Base-by-base conservation (phyloP, 2,888 invertebrate genomes). In the Brachyopa scutellaris region DNA sequence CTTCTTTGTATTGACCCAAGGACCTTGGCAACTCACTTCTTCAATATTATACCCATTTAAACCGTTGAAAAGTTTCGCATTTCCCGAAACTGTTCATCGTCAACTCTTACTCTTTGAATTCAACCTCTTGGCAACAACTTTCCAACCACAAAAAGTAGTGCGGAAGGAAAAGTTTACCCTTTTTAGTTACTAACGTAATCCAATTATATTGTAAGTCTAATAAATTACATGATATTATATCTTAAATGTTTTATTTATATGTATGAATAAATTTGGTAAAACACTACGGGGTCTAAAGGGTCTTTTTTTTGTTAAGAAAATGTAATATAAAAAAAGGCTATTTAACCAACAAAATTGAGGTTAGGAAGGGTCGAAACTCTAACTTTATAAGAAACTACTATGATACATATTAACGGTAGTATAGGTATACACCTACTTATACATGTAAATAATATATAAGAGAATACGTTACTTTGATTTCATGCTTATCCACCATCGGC, bases 401-500 rank as follows among this genome's bases (percentile, higher is more conserved):
- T n/a, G n/a, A n/a, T n/a, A n/a, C n/a, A n/a, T n/a, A n/a, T n/a
- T n/a, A n/a, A n/a, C n/a, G n/a, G n/a, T n/a, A n/a, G n/a, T n/a
- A 59, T 6, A 33, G 17, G 9, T 26, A 59, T 29, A 6, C 11
- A 57, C n/a, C 42, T 38, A 53, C n/a, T 31, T 4, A 7, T 59
- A 42, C 11, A 49, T 45, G 59, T 59, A 61, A 33, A 59, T 29
- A 59, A 77, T 49, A 69, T 62, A 80, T 76, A 61, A 73, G 55
- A 62, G 26, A 74, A 84, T 82, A 84, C 84, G 49, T 84, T 82
- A 84, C 84, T 84, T 84, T 84, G 83, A 78, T 72, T 74, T 84
- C 84, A 83, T 83, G 84, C 83, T 84, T 84, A 83, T 84, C 84
- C 84, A 84, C 80, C 67, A 83, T 69, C 80, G 80, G 76, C 82